phyloP scores from a whole-genome alignment of 2,113 vertebrate genomes.

The Bubalus kerabau region DNA sequence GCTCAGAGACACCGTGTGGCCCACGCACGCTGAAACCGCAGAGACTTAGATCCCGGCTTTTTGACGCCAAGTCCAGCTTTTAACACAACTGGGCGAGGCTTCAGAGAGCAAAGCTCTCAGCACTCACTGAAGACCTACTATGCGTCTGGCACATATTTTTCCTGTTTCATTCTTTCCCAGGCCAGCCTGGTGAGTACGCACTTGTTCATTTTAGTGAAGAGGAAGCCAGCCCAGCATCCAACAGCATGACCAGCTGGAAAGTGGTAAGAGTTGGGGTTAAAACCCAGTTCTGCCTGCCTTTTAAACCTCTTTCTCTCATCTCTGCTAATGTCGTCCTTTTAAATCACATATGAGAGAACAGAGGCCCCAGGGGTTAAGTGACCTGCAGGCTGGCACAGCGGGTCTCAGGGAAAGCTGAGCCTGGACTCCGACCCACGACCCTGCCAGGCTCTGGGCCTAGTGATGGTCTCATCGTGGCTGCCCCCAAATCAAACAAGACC shows the following conservation, averaged over 20 bases:
- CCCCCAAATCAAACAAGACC: not conserved
- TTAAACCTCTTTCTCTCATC: not conserved
- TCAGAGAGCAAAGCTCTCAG: not conserved
- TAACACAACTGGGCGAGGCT: not conserved
- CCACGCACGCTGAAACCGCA: rapidly evolving
- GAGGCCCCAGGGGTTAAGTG: not conserved
- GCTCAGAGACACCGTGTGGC: not conserved
- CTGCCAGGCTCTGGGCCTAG: too few species aligned
- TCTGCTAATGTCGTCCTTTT: not conserved
- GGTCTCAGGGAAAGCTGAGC: not conserved
- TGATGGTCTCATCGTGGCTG: not conserved
- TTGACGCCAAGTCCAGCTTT: not conserved
- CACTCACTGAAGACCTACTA: not conserved
- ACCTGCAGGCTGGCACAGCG: not conserved
- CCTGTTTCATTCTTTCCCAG: not conserved
- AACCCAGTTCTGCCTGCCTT: not conserved
- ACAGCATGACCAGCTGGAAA: not conserved
- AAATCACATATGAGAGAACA: not conserved
- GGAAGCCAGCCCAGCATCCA: not conserved
- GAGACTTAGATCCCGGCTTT: not conserved
- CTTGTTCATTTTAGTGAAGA: not conserved
- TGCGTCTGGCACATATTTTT: rapidly evolving
- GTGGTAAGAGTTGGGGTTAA: not conserved
- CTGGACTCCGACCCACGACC: not conserved
- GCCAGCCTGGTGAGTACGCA: not conserved